Evolutionary conservation across 2,797 vertebrate species (phyloP).

Genomic region (Pipistrellus nathusii): DNA sequence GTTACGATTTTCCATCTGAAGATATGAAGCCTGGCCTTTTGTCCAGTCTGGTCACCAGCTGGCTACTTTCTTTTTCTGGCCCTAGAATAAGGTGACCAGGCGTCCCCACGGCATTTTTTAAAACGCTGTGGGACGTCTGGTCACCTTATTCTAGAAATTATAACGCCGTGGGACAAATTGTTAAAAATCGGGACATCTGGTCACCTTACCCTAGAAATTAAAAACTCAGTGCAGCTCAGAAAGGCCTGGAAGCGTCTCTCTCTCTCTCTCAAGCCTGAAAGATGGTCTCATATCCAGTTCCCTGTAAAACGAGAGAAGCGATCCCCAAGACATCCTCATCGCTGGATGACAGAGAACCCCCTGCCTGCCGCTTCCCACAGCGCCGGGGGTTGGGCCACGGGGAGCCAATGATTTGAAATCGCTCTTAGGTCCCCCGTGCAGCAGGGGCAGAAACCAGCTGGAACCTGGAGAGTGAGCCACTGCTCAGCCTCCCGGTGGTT

Average conservation of each 20-base stretch:
- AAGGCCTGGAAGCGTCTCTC: conserved; percentile 76
- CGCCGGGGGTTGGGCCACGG: accelerated
- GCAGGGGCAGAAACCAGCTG: neutral
- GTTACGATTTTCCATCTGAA: conserved; percentile 72
- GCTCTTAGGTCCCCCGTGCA: neutral
- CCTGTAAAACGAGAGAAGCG: neutral
- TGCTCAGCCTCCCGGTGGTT: accelerated
- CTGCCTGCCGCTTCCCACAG: accelerated
- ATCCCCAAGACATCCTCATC: neutral
- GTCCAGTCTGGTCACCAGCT: conserved; percentile 64
- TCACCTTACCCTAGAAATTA: conserved; percentile 69
- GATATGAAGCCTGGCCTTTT: conserved; percentile 73
- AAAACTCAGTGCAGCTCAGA: conserved; percentile 68
- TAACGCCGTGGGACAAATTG: too few species aligned
- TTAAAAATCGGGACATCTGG: too few species aligned
- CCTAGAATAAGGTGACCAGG: conserved; percentile 62
- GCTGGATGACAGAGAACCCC: accelerated
- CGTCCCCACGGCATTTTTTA: too few species aligned
- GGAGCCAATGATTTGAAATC: neutral
- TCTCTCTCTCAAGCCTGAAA: conserved; percentile 72
- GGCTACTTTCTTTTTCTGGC: conserved; percentile 83
- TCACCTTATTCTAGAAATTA: too few species aligned
- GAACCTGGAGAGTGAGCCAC: neutral
- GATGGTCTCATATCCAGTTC: conserved; percentile 67
- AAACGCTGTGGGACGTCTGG: too few species aligned